Percentiles rank a stretch among this genome's conserved stretches.
Conservation (phyloP, 2,797 vertebrate species). For the Tragelaphus oryx region DNA sequence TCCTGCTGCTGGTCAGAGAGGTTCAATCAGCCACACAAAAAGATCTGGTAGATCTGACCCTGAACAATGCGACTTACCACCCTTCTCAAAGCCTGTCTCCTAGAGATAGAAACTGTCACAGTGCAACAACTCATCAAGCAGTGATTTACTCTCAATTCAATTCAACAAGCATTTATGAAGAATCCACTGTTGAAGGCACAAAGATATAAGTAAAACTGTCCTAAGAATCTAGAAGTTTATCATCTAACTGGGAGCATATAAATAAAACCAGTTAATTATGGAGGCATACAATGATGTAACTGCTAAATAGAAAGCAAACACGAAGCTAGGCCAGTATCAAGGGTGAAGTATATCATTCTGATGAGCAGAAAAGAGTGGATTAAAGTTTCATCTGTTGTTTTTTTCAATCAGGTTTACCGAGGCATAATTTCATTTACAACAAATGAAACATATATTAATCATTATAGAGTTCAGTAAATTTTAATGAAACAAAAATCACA, state of each 20-base stretch:
- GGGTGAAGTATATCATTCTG: not conserved
- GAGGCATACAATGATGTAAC: not conserved
- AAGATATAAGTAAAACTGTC: not conserved
- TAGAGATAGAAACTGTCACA: not conserved
- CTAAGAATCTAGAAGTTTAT: not conserved
- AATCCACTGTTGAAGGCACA: not conserved
- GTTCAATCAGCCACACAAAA: not conserved
- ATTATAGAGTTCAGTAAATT: not conserved
- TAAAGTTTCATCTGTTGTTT: not conserved
- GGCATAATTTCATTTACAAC: not conserved
- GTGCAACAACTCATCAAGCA: not conserved
- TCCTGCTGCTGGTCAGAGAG: not conserved
- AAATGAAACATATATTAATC: not conserved
- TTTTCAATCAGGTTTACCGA: not conserved
- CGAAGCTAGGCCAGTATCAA: rapidly evolving
- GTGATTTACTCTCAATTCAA: not conserved
- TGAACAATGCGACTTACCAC: rapidly evolving
- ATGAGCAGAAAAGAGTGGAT: not conserved
- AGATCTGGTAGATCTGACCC: not conserved
- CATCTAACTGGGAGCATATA: not conserved
- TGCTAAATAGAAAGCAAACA: not conserved
- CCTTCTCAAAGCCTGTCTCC: not conserved
- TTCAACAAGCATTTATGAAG: not conserved
- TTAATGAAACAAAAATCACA: not conserved
- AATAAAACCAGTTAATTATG: not conserved